Base-by-base conservation (phyloP, 2,888 invertebrate genomes). In the Blomia tropicalis region DNA sequence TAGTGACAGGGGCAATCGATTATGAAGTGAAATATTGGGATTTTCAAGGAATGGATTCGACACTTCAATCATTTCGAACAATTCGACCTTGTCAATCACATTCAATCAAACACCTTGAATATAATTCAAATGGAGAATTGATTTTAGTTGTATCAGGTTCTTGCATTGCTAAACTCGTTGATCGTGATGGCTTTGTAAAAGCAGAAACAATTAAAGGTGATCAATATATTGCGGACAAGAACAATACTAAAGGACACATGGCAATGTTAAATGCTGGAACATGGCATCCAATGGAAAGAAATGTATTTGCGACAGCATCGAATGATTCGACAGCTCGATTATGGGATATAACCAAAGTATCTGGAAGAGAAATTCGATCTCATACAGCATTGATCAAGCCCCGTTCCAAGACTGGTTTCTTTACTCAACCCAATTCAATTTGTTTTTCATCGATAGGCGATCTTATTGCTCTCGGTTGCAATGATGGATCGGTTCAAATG, bases 1-100 rank as follows among this genome's bases (percentile, higher is more conserved):
- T 88, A 43, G 84, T 88, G 0, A 84, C 87, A 0, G 98, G 98
- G 0, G 90, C 93, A 0, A 82, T 89, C 29, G 96, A 98, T 73
- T 98, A 93, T 74, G 91, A 93, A 69, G 85, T 98, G 1, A 85
- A 86, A 60, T 87, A 98, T 70, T 98, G 92, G 92, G 98, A 99
- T 73, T 98, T 98, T 77, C 89, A 92, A 66, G 96, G 95, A 3
- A 96, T 98, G 93, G 93, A 96, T 73, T 82, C 87, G 0, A 82
- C 85, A 0, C 80, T 92, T 78, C 82, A 86, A 59, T 87, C 91
- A 56, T 98, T 95, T 73, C 81, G 95, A 25, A 86, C 86, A 0
- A 77, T 93, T n/a, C 85, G 87, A 68, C 95, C 96, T 0, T 92
- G 92, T 72, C 95, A 95, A 74, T 87, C 76, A 63, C 92, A 98